These are phyloP conservation scores for Acanthacorydalis orientalis DNA, from an alignment of 2,888 invertebrate genomes.

Conservation along the genomic window DNA sequence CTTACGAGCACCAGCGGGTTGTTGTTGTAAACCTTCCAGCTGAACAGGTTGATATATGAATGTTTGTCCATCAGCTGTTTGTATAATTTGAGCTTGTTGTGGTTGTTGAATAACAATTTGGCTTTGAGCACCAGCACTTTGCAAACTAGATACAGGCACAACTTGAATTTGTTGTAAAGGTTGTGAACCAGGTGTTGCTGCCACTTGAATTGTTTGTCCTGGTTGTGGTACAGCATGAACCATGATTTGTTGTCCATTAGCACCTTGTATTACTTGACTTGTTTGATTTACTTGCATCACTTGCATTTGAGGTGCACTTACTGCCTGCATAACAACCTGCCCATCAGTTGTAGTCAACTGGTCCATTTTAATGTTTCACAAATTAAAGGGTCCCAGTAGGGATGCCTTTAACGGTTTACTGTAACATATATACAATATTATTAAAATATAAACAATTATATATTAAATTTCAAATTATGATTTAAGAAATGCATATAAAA, in stretches of 20 bases:
- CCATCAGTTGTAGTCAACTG: constrained; percentile 41
- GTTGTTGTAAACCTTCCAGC: constrained; percentile 38
- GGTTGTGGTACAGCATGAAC: constrained; percentile 47
- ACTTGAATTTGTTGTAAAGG: constrained; percentile 57
- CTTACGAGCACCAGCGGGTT: constrained; percentile 31
- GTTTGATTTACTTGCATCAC: constrained; percentile 35
- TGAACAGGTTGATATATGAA: constrained; percentile 72
- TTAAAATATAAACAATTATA: no score
- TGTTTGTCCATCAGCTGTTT: constrained; percentile 85
- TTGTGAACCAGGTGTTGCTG: constrained; percentile 40
- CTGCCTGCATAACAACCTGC: constrained; percentile 39
- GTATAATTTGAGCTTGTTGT: constrained; percentile 65
- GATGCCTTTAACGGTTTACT: no score
- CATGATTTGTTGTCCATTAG: constrained; percentile 54
- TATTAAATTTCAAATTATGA: no score
- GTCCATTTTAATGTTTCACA: constrained; percentile 29
- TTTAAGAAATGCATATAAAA: no score
- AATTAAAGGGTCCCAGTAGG: no score
- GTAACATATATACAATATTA: no score
- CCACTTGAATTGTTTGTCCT: constrained; percentile 38
- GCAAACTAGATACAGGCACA: constrained; percentile 49
- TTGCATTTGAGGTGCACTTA: constrained; percentile 39
- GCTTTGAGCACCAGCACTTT: constrained; percentile 31
- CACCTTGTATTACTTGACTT: constrained; percentile 46
- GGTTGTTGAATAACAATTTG: constrained; percentile 44